These are phyloP conservation scores for Xenopus borealis DNA, from an alignment of 2,113 vertebrate genomes.

Conservation along the genomic window DNA sequence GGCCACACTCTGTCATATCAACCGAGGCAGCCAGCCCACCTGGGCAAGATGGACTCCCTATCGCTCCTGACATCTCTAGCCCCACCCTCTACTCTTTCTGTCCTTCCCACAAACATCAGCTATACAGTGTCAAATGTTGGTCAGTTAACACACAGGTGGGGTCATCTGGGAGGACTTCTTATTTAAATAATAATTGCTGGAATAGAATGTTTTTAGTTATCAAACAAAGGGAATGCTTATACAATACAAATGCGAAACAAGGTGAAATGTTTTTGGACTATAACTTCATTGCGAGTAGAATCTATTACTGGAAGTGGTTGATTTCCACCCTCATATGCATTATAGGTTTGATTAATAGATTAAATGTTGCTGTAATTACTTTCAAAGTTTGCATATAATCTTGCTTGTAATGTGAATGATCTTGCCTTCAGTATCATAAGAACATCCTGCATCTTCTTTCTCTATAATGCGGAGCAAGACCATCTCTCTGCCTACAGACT, in stretches of 20 bases:
- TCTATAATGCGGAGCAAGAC: background rate
- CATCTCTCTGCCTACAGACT: background rate
- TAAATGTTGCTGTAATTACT: too few species aligned
- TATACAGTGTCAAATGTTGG: constrained; percentile 65
- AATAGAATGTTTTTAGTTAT: background rate
- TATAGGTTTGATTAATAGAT: too few species aligned
- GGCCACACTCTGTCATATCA: constrained; percentile 66
- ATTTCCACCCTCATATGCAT: too few species aligned
- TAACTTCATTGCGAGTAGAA: too few species aligned
- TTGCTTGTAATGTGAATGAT: too few species aligned
- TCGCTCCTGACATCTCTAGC: constrained; percentile 61
- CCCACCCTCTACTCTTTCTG: constrained; percentile 41
- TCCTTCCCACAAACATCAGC: constrained; percentile 56
- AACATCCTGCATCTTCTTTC: too few species aligned
- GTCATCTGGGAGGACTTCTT: constrained; percentile 16
- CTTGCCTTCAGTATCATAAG: too few species aligned
- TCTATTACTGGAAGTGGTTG: too few species aligned
- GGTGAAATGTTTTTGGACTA: too few species aligned
- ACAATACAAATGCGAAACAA: background rate
- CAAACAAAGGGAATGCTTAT: constrained; percentile 31
- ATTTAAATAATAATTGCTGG: background rate
- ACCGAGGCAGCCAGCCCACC: constrained; percentile 56
- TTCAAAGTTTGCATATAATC: too few species aligned
- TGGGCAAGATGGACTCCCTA: constrained; percentile 62
- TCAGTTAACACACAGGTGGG: constrained; percentile 51